Percentiles rank a stretch among this genome's conserved stretches.
Evolutionary conservation across 2,113 vertebrate genomes (phyloP).

Genomic region (Corydoras maculifer): DNA sequence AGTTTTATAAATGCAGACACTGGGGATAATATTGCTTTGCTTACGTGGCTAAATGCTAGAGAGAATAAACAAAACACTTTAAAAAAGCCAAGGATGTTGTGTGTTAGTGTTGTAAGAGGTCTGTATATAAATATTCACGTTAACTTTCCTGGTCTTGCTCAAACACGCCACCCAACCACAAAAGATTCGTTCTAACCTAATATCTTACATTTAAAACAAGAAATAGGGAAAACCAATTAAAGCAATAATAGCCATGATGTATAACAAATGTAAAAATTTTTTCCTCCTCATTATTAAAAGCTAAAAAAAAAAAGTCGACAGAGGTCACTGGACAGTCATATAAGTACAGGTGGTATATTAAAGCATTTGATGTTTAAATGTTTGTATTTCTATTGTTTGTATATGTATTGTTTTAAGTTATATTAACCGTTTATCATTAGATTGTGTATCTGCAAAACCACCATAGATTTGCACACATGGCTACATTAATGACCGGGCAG

Average conservation of each 20-base stretch:
- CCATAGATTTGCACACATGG: conserved; percentile 13
- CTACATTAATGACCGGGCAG: conserved; percentile 25
- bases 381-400: conserved; percentile 8
- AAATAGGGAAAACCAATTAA: conserved; percentile 24
- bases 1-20: conserved; percentile 40
- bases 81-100: conserved; percentile 19
- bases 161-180: conserved; percentile 10
- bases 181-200: conserved; percentile 21
- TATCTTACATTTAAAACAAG: conserved; percentile 25
- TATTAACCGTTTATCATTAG: neutral
- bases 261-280: conserved; percentile 17
- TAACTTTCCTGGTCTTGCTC: neutral
- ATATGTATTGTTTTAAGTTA: neutral
- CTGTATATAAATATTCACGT: conserved; percentile 20
- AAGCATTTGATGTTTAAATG: conserved; percentile 1
- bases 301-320: neutral
- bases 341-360: conserved; percentile 5
- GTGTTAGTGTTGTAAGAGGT: conserved; percentile 38
- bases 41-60: conserved; percentile 30
- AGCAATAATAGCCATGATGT: conserved; percentile 29
- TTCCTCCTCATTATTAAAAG: conserved; percentile 4
- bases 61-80: conserved; percentile 6
- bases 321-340: too few species aligned
- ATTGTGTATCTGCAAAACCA: neutral
- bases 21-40: too few species aligned